Percentiles rank a stretch among this genome's conserved stretches.
phyloP scores from a whole-genome alignment of 2,113 vertebrate genomes.

The Dasypus novemcinctus region DNA sequence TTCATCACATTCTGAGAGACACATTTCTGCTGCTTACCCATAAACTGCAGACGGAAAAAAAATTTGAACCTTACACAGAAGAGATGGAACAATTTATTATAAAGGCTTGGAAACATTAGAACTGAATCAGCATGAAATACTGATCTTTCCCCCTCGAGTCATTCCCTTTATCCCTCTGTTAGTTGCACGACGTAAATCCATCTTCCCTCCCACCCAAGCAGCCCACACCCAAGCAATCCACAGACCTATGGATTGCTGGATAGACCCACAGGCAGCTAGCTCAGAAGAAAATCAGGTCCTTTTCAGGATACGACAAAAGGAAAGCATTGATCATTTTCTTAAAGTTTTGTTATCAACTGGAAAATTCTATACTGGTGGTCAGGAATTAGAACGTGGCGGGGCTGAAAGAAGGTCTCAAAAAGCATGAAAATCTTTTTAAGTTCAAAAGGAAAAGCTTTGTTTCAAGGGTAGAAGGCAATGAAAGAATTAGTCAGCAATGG shows the following conservation, averaged over 20 bases:
- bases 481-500: not conserved
- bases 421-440: not conserved
- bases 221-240: not conserved
- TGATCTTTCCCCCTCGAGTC: not conserved
- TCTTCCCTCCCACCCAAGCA: not conserved
- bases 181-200: not conserved
- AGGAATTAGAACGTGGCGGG: not conserved
- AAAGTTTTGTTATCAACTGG: not conserved
- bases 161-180: no score
- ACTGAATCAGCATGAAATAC: not conserved
- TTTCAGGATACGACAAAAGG: not conserved
- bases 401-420: not conserved
- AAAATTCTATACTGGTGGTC: not conserved
- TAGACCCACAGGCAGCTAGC: not conserved
- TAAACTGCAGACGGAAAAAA: not conserved
- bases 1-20: conserved; percentile 9
- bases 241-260: not conserved
- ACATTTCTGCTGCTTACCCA: conserved; percentile 25
- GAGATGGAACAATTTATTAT: not conserved
- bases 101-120: not conserved
- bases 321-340: not conserved
- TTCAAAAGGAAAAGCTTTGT: not conserved
- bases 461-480: not conserved
- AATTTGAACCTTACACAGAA: not conserved
- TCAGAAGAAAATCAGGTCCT: not conserved